Evolutionary conservation across 2,888 invertebrate species (phyloP), one percentile per base, ranked within the genome.

Genomic region (Calameuta idolon): DNA sequence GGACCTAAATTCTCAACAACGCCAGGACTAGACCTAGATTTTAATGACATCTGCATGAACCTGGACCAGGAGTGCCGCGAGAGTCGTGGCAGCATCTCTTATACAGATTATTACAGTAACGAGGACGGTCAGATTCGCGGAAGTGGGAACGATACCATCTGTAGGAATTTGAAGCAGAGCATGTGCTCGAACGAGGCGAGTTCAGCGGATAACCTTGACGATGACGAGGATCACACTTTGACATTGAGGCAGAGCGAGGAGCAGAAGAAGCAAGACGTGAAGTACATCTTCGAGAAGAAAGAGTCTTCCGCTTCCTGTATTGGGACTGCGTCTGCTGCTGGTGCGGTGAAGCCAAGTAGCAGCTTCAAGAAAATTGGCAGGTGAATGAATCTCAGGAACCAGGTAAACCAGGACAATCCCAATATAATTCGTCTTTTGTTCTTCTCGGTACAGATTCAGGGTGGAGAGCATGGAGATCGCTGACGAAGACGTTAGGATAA

Each of bases 1-100:
- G 90, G 92, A 37, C 93, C 93, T 81, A 94, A 94, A 88, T 94
- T 93, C 86, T 93, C 94, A 30, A 92, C 93, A 31, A 92, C 92
- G 76, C 92, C 92, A 37, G 92, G 92, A 77, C 87, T 94, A 79
- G 93, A 94, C 85, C 92, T 93, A 83, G 94, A 94, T 82, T 91
- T 94, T 78, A 88, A 85, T 79, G 90, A 91, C 75, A 89, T 91
- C 82, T 90, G 91, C 79, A 87, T 90, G 85, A 85, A 84, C 37
- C 83, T 87, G 69, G 85, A 85, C 69, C 82, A 85, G 12, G 90
- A 91, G 80, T 83, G 85, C 30, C 87, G 90, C 35, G 90, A 90
- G 79, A 86, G 89, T 76, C 88, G 91, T 11, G 91, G 91, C 55
- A 91, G 91, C 80, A 90, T 91, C 75, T 91, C 91, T 12, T 91